These are phyloP conservation scores for Miltochrista miniata DNA, from an alignment of 2,888 invertebrate genomes.

Conservation along the genomic window DNA sequence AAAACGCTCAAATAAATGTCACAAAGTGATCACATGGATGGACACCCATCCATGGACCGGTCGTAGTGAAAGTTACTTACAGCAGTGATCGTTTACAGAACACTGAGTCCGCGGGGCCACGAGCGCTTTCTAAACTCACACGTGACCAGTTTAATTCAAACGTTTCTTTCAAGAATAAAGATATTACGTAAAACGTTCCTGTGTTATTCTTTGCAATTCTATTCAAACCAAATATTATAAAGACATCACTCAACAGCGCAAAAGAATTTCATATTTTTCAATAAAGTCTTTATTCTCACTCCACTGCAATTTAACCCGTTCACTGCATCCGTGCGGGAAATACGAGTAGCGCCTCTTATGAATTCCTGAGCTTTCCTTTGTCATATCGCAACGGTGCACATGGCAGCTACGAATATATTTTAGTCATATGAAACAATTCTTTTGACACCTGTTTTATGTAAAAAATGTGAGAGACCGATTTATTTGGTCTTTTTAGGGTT, in stretches of 20 bases:
- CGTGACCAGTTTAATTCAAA: no score
- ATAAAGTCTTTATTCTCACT: slow-evolving; percentile 7
- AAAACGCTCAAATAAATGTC: no score
- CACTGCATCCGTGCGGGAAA: slow-evolving; percentile 8
- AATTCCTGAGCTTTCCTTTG: slow-evolving; percentile 25
- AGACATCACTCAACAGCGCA: slow-evolving; percentile 17
- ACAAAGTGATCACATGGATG: no score
- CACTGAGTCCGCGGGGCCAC: no score
- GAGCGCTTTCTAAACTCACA: no score
- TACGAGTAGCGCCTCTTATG: slow-evolving; percentile 14
- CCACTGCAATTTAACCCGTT: slow-evolving; percentile 16
- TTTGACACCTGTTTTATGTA: not conserved
- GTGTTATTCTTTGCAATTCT: not conserved
- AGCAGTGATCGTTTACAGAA: no score
- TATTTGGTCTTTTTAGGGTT: no score
- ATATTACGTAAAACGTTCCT: not conserved
- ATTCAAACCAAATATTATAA: slow-evolving; percentile 1
- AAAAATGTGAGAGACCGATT: no score
- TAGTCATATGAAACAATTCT: not conserved
- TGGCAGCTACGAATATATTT: slow-evolving; percentile 17
- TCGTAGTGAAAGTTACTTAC: no score
- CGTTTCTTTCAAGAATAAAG: not conserved
- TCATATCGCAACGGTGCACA: slow-evolving; percentile 18
- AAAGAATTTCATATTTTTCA: slow-evolving; percentile 9
- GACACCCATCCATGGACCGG: no score